Base-by-base conservation (phyloP, 2,888 invertebrate genomes). In the Aphrophora alni region DNA sequence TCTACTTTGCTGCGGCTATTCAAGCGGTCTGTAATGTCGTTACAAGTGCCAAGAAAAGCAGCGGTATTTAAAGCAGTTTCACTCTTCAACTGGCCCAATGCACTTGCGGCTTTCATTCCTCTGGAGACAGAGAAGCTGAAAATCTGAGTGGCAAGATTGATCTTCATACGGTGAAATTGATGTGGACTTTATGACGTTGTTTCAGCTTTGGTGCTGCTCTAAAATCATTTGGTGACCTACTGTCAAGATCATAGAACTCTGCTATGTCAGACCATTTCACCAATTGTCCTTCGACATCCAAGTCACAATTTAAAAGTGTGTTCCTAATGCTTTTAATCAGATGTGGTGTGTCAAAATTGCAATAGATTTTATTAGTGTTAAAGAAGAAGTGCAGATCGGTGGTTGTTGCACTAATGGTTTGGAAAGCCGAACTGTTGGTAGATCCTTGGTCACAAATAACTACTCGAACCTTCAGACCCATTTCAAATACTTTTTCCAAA, bases 381-480 rank as follows among this genome's bases (percentile, higher is more conserved):
- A 44, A 44, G 10, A 44, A 10, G 14, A 14, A 44, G 17, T 17
- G 17, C 14, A 12, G 44, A 14, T 44, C 17, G 3, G 3, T 17
- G 7, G 2, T 44, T 44, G 44, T 14, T 17, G 17, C 44, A 14
- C 44, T 12, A 10, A 44, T 2, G 17, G 17, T 44, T 44, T 44
- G 3, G 14, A 44, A 14, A 17, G 68, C 76, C 10, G 59, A 5
- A 27, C 4, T 38, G n/a, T 76, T 76, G 14, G 76, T 51, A 4
- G 76, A 76, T 24, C 77, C 33, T 69, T 69, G 69, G 33, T 77
- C 38, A 69, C 77, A 69, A 33, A 77, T 28, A 7, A 77, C 24
- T 21, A 24, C 69, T 8, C 28, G 8, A 2, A 76, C 27, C 27
- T 51, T 14, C 26, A 77, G 33, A 24, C 33, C 69, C 8, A 33